These are phyloP conservation scores for Plotosus lineatus DNA, from an alignment of 2,113 vertebrate genomes.

Conservation along the genomic window DNA sequence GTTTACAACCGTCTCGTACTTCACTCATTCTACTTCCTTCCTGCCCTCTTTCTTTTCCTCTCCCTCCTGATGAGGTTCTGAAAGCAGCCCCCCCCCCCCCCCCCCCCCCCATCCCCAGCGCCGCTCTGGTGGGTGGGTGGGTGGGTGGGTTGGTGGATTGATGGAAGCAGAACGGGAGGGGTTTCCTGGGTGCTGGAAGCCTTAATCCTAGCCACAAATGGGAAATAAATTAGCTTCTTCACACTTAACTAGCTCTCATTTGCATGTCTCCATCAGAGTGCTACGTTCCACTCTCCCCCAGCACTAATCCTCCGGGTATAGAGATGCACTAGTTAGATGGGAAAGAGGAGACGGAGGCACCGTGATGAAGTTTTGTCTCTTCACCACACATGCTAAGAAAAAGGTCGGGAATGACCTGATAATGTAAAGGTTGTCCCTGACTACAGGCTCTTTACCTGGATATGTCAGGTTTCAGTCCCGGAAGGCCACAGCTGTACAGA, in stretches of 20 bases:
- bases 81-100: conserved; percentile 41
- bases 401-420: conserved; percentile 15
- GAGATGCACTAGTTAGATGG: conserved; percentile 61
- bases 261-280: conserved; percentile 74
- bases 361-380: conserved; percentile 50
- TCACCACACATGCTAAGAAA: conserved; percentile 10
- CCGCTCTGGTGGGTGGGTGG: conserved; percentile 55
- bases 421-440: conserved; percentile 3
- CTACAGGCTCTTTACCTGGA: neutral
- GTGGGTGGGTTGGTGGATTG: conserved; percentile 36
- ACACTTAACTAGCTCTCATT: conserved; percentile 85
- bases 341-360: conserved; percentile 38
- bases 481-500: neutral
- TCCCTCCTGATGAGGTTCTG: conserved; percentile 49
- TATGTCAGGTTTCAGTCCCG: neutral
- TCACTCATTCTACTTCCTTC: conserved; percentile 19
- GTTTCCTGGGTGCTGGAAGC: conserved; percentile 70
- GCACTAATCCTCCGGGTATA: conserved; percentile 73
- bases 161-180: neutral
- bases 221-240: conserved; percentile 87
- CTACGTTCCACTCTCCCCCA: conserved; percentile 67
- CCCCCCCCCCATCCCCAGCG: conserved; percentile 16
- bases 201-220: conserved; percentile 81
- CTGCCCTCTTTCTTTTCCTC: conserved; percentile 42
- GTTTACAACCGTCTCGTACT: conserved; percentile 42